Conservation (phyloP, 2,113 vertebrate genomes). For the Cryptoleucopteryx plumbea region DNA sequence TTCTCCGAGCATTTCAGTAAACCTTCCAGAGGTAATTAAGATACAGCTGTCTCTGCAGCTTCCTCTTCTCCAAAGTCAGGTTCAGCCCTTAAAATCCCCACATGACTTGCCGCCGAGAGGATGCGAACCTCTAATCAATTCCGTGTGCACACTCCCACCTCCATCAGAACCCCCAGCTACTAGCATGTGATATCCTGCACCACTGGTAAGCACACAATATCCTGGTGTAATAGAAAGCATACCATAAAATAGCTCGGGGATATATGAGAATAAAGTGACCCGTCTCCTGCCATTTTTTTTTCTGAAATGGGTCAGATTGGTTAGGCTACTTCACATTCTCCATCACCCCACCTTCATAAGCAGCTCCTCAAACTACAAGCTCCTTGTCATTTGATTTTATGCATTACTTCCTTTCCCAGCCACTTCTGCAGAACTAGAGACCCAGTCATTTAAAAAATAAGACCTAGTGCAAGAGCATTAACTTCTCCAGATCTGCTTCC, state of each 20-base stretch:
- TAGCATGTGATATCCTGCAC: not conserved
- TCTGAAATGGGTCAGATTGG: not conserved
- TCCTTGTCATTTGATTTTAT: not conserved
- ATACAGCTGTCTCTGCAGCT: not conserved
- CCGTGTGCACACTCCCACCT: not conserved
- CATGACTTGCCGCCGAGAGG: not conserved
- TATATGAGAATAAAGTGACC: not conserved
- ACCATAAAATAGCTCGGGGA: not conserved
- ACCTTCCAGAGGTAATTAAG: not conserved
- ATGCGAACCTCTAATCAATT: not conserved
- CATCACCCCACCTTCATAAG: not conserved
- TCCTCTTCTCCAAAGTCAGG: not conserved
- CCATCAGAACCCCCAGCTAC: not conserved
- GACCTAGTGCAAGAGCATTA: not conserved
- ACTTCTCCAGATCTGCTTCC: not conserved
- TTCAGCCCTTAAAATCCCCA: not conserved
- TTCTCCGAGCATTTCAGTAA: not conserved
- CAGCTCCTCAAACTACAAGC: not conserved
- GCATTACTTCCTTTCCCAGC: slow-evolving; percentile 24
- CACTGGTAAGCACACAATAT: not conserved
- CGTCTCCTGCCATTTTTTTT: not conserved
- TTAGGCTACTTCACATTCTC: not conserved
- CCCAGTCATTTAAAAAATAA: not conserved
- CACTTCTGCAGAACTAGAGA: not conserved
- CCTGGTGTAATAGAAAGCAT: slow-evolving; percentile 19